Evolutionary conservation across 2,113 vertebrate genomes (phyloP).

Genomic region (Nematolebias whitei): DNA sequence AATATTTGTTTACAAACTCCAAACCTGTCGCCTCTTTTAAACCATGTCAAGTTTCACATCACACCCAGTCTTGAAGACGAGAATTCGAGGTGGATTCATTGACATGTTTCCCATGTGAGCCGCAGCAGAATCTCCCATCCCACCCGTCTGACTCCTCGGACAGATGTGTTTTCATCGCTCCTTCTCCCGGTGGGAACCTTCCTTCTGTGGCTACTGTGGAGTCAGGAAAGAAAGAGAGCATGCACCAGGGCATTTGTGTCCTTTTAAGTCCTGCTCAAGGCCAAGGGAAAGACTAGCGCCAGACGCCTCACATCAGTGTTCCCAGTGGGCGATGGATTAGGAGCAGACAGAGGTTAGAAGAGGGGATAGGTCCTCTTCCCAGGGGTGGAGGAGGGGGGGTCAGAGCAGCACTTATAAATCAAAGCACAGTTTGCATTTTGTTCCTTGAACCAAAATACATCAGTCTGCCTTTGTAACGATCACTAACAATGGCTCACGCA

Average conservation of each 20-base stretch:
- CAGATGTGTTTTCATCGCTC: constrained; percentile 54
- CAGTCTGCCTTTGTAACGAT: constrained; percentile 44
- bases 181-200: constrained; percentile 65
- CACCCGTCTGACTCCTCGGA: constrained; percentile 56
- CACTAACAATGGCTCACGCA: constrained; percentile 46
- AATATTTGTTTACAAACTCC: constrained; percentile 43
- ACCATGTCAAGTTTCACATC: constrained; percentile 62
- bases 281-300: constrained; percentile 61
- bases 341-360: constrained; percentile 68
- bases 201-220: constrained; percentile 68
- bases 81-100: constrained; percentile 60
- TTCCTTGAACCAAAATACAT: constrained; percentile 59
- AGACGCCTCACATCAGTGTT: constrained; percentile 67
- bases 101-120: constrained; percentile 65
- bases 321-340: constrained; percentile 75
- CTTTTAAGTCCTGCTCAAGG: constrained; percentile 70
- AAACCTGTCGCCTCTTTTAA: constrained; percentile 32
- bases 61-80: constrained; percentile 56
- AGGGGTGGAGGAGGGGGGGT: constrained; percentile 54
- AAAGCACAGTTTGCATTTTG: constrained; percentile 63
- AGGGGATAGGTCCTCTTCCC: constrained; percentile 75
- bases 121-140: constrained; percentile 54
- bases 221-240: constrained; percentile 61
- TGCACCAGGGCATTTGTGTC: constrained; percentile 64
- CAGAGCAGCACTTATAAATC: constrained; percentile 64